A percentile compares a stretch with the other conserved stretches of the same genome.
Evolutionary conservation across 2,888 invertebrate species (phyloP).

Genomic region (Ophioninae sp.): DNA sequence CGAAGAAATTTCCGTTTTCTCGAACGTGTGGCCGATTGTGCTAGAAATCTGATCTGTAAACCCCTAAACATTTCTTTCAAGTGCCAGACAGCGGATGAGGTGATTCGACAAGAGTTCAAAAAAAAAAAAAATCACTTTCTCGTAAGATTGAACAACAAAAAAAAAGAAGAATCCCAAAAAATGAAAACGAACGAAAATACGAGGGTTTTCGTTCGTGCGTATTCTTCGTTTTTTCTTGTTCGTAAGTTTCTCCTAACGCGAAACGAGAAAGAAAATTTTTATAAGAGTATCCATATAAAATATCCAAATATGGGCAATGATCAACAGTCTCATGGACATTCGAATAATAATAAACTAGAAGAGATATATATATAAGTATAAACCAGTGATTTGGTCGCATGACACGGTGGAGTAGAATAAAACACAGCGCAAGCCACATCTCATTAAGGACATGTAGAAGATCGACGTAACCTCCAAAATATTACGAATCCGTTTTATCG

Average conservation of each 20-base stretch:
- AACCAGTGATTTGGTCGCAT: slow-evolving; percentile 69
- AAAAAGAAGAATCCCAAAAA: slow-evolving; percentile 54
- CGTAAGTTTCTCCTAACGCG: slow-evolving; percentile 13
- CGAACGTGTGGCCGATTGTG: background rate
- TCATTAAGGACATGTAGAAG: slow-evolving; percentile 49
- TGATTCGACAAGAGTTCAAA: slow-evolving; percentile 24
- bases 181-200: slow-evolving; percentile 67
- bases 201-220: too few relatives aligned
- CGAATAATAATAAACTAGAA: slow-evolving; percentile 65
- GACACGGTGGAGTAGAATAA: slow-evolving; percentile 71
- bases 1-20: background rate
- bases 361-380: slow-evolving; percentile 62
- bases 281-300: slow-evolving; percentile 13
- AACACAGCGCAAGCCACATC: slow-evolving; percentile 79
- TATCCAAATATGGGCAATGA: slow-evolving; percentile 28
- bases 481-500: too few relatives aligned
- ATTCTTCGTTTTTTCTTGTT: too few relatives aligned
- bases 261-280: slow-evolving; percentile 35
- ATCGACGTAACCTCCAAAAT: too few relatives aligned
- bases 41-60: slow-evolving; percentile 4
- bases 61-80: background rate
- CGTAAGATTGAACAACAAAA: slow-evolving; percentile 54
- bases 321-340: slow-evolving; percentile 52
- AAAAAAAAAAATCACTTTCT: slow-evolving; percentile 46
- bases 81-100: slow-evolving; percentile 47